A percentile compares a stretch with the other conserved stretches of the same genome.
These are phyloP conservation scores for Erannis defoliaria DNA, from an alignment of 2,888 invertebrate genomes.

Conservation along the genomic window DNA sequence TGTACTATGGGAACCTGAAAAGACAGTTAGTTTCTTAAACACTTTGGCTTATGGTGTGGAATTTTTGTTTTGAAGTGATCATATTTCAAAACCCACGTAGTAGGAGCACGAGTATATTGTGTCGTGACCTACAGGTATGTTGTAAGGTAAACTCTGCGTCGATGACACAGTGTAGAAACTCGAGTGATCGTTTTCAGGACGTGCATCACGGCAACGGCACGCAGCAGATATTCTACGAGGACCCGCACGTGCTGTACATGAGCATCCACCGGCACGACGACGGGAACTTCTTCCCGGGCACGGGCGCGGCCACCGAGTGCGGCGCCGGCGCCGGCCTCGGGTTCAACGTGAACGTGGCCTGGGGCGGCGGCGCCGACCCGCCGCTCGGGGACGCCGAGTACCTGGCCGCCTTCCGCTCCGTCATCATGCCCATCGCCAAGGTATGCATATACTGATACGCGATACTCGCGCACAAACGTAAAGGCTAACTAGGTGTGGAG, in stretches of 20 bases:
- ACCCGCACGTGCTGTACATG: constrained; percentile 97
- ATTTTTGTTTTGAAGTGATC: too few species aligned
- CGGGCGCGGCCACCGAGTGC: constrained; percentile 97
- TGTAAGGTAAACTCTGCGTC: not conserved
- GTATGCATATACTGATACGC: constrained; percentile 56
- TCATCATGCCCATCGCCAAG: constrained; percentile 98
- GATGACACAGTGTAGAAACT: too few species aligned
- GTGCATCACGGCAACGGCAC: constrained; percentile 99
- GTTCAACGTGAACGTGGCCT: constrained; percentile 98
- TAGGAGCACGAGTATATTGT: too few species aligned
- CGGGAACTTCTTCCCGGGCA: constrained; percentile 99
- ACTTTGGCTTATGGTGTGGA: too few species aligned
- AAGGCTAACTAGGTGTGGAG: not conserved
- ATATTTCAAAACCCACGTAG: too few species aligned
- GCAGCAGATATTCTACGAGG: constrained; percentile 98
- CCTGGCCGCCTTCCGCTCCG: constrained; percentile 97
- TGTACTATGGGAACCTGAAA: too few species aligned
- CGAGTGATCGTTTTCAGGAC: constrained; percentile 88
- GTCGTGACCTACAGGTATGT: too few species aligned
- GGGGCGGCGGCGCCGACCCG: constrained; percentile 95
- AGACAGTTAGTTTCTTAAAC: too few species aligned
- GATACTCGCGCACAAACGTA: not conserved
- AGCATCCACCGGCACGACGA: constrained; percentile 99
- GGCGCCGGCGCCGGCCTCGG: constrained; percentile 96
- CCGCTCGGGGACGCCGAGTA: constrained; percentile 99